Conservation (phyloP, 2,888 invertebrate genomes). For the Morpho achilles region DNA sequence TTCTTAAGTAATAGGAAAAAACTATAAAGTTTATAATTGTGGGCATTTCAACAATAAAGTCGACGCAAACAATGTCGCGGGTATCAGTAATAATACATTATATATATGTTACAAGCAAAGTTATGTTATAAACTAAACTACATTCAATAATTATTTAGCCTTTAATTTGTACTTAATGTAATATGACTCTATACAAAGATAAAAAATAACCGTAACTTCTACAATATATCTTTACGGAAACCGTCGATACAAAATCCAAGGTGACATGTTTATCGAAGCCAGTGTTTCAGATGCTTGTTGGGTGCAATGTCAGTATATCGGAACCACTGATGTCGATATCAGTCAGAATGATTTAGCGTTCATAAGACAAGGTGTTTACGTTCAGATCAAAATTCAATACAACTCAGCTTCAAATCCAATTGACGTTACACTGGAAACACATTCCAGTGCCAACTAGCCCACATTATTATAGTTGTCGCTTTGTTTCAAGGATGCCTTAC, state of each 20-base stretch:
- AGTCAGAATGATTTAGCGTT: conserved; percentile 42
- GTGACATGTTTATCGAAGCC: conserved; percentile 48
- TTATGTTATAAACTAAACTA: too few relatives aligned
- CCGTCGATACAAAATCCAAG: conserved; percentile 27
- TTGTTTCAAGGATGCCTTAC: conserved; percentile 48
- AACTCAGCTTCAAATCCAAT: conserved; percentile 5
- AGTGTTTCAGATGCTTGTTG: conserved; percentile 46
- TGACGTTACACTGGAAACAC: conserved; percentile 25
- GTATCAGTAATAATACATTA: too few relatives aligned
- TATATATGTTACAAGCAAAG: too few relatives aligned
- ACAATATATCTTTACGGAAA: not conserved
- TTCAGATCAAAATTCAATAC: conserved; percentile 34
- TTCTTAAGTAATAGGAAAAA: too few relatives aligned
- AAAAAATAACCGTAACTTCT: too few relatives aligned
- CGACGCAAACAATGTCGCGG: too few relatives aligned
- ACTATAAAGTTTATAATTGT: too few relatives aligned
- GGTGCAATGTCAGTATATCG: conserved; percentile 51
- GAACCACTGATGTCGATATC: conserved; percentile 36
- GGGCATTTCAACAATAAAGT: too few relatives aligned
- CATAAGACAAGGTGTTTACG: conserved; percentile 50
- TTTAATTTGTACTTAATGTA: too few relatives aligned
- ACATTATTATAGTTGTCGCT: conserved; percentile 54
- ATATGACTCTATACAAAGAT: too few relatives aligned
- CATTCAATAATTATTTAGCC: too few relatives aligned
- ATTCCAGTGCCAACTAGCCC: conserved; percentile 45